Evolutionary conservation across 2,113 vertebrate species (phyloP).

Genomic region (Struthio camelus): DNA sequence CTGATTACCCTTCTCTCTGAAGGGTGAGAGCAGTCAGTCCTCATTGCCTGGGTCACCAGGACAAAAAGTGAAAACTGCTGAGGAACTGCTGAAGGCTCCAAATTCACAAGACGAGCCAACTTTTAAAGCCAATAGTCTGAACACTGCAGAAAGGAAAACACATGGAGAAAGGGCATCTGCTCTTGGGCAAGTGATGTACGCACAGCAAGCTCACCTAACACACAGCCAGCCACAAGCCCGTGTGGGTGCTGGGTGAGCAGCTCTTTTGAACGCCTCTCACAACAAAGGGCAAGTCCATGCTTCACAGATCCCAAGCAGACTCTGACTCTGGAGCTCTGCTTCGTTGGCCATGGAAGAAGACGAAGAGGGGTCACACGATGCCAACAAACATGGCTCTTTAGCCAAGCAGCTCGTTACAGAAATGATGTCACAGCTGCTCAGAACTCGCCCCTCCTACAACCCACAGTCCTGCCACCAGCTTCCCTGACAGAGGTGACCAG

Average conservation of each 20-base stretch:
- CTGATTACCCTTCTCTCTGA: constrained; percentile 77
- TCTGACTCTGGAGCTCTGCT: not conserved
- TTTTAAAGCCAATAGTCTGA: not conserved
- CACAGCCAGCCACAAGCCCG: not conserved
- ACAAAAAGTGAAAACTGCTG: not conserved
- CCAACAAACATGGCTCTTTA: not conserved
- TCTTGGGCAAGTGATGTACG: no score
- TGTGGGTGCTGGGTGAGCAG: not conserved
- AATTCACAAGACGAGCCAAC: not conserved
- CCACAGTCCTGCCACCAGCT: not conserved
- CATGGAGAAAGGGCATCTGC: no score
- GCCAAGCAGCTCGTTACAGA: not conserved
- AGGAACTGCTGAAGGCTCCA: not conserved
- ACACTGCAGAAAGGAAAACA: no score
- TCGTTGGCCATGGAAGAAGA: not conserved
- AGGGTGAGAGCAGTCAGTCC: not conserved
- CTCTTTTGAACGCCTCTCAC: not conserved
- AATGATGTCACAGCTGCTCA: not conserved
- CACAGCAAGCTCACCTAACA: not conserved
- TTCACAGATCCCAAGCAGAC: not conserved
- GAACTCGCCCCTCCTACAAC: not conserved
- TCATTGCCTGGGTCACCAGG: not conserved
- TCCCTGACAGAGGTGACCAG: not conserved
- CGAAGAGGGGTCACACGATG: not conserved
- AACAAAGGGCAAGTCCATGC: no score